Base-by-base conservation (phyloP, 2,113 vertebrate species). In the Hirundichthys speculiger region DNA sequence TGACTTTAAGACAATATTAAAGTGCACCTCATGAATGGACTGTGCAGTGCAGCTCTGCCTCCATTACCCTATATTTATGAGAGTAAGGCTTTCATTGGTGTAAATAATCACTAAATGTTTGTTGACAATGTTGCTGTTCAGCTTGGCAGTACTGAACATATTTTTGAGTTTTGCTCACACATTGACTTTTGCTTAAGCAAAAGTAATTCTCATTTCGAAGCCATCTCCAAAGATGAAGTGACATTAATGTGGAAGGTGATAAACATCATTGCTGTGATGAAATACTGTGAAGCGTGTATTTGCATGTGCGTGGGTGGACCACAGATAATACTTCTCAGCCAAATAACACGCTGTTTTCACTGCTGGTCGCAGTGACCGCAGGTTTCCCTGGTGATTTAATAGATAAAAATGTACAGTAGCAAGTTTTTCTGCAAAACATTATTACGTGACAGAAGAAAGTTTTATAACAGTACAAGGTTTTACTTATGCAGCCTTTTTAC, bases 251-350 rank as follows among this genome's bases (percentile, higher is more conserved):
- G 55, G 69, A 54, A 41, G 59, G 70, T 1, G 54, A 61, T 11
- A 52, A 62, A 19, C 9, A 19, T 51, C 25, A 16, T 30, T 2
- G 13, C 24, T 30, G 57, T 22, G 41, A 66, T 52, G 13, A 55
- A 74, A 61, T 62, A 42, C 67, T 50, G 52, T 40, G n/a, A 49
- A 58, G 77, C 62, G 15, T 49, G 47, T 71, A 67, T 54, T 71
- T 66, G 54, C 38, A 49, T 42, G 15, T 5, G 4, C 14, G 43
- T 71, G 67, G 67, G 72, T 2, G 62, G 46, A 49, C 46, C 38
- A 34, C 66, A 58, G n/a, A 54, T 48, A 66, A 7, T 27, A 25
- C 42, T 54, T 27, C 49, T 64, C 20, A 15, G 20, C 50, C 65
- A 56, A 64, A 52, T 16, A 71, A 14, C 5, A 14, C 63, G 10